Conservation (phyloP, 2,888 invertebrate species). For the Drosophila ochracea region DNA sequence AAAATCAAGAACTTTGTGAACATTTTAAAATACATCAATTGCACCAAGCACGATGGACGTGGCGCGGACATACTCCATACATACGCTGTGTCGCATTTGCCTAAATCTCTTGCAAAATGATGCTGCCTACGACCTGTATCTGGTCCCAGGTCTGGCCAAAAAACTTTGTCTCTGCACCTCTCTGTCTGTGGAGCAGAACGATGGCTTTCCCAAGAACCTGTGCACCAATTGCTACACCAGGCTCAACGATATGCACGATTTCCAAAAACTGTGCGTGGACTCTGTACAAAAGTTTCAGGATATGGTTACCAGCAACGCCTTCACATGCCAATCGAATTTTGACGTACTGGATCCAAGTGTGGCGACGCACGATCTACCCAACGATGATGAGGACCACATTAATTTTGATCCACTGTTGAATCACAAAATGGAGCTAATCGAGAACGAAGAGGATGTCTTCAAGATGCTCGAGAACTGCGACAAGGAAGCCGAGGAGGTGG, state of each 20-base stretch:
- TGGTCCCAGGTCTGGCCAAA: constrained; percentile 79
- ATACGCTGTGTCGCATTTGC: constrained; percentile 83
- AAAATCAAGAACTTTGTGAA: constrained; percentile 38
- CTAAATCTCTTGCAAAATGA: constrained; percentile 77
- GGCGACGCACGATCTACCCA: constrained; percentile 46
- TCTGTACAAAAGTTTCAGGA: constrained; percentile 82
- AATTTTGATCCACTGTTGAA: constrained; percentile 80
- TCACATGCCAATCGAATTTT: constrained; percentile 65
- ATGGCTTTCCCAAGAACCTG: constrained; percentile 82
- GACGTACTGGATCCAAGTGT: constrained; percentile 74
- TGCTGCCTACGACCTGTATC: constrained; percentile 77
- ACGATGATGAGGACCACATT: constrained; percentile 78
- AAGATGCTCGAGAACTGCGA: constrained; percentile 82
- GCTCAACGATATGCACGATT: constrained; percentile 81
- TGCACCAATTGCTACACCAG: constrained; percentile 80
- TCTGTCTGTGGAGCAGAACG: constrained; percentile 80
- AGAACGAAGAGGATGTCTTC: constrained; percentile 82
- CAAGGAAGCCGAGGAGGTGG: constrained; percentile 79
- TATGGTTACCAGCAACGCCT: constrained; percentile 68
- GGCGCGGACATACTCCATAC: constrained; percentile 67
- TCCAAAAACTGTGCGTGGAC: constrained; percentile 79
- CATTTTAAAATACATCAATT: not conserved
- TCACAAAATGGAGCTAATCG: constrained; percentile 80
- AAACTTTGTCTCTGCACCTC: constrained; percentile 82
- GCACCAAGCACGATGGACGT: constrained; percentile 62